A percentile compares a stretch with the other conserved stretches of the same genome.
These are phyloP conservation scores for Brachionus rotundiformis DNA, from an alignment of 1,140 invertebrate species.

Conservation along the genomic window DNA sequence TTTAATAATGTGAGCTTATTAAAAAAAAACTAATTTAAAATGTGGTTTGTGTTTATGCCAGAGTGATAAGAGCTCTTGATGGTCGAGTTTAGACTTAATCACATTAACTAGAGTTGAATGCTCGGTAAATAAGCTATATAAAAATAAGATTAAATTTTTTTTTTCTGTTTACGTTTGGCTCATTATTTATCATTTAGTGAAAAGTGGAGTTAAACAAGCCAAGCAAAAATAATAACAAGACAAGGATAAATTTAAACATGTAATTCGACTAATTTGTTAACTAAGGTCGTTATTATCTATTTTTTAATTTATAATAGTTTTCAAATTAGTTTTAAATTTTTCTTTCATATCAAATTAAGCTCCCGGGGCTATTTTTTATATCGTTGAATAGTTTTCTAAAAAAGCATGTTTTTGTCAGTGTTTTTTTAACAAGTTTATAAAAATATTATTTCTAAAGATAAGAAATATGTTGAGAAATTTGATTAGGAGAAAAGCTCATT, in stretches of 20 bases:
- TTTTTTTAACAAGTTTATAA: slow-evolving; percentile 47
- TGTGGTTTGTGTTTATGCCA: neutral
- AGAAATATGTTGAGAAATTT: slow-evolving; percentile 47
- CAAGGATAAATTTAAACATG: slow-evolving; percentile 3
- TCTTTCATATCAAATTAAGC: neutral
- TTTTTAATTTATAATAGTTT: slow-evolving; percentile 15
- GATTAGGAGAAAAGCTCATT: neutral
- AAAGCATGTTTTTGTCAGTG: slow-evolving; percentile 31
- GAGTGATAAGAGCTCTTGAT: neutral
- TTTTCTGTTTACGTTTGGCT: slow-evolving; percentile 10
- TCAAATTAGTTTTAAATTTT: slow-evolving; percentile 35
- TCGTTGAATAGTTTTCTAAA: slow-evolving; percentile 32
- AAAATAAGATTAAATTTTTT: too few relatives aligned
- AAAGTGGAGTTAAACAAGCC: slow-evolving; percentile 32
- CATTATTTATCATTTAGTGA: neutral
- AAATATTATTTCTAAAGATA: slow-evolving; percentile 42
- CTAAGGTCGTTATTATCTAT: slow-evolving; percentile 33
- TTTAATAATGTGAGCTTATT: too few relatives aligned
- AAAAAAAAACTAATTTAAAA: too few relatives aligned
- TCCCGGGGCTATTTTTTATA: slow-evolving; percentile 17
- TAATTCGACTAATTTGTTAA: slow-evolving; percentile 24
- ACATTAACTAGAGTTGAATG: neutral
- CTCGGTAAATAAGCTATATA: neutral
- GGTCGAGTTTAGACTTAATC: neutral
- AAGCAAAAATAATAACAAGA: neutral